Conservation (phyloP, 2,888 invertebrate genomes). For the Brachycybe producta region DNA sequence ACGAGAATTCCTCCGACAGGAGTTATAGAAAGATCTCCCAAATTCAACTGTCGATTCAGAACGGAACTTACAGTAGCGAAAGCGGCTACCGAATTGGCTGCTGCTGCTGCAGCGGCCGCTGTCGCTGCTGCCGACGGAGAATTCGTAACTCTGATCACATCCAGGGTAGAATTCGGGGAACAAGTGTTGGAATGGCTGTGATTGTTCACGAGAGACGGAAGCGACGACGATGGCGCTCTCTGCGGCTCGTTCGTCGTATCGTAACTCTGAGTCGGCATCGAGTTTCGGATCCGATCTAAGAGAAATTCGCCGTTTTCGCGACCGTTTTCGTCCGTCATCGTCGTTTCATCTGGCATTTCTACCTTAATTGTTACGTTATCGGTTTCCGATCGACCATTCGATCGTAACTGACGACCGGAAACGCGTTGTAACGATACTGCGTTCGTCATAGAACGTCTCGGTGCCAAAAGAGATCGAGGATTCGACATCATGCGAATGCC, state of each 20-base stretch:
- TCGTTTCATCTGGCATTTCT: conserved; percentile 3
- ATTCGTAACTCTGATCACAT: conserved; percentile 5
- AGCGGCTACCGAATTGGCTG: neutral
- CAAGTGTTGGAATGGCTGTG: conserved; percentile 10
- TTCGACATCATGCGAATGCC: too few species aligned
- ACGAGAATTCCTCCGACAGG: conserved; percentile 34
- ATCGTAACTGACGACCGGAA: neutral
- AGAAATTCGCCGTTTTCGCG: conserved; percentile 1
- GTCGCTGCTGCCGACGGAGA: neutral
- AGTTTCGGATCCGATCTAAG: too few species aligned
- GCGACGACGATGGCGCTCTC: neutral
- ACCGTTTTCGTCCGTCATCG: neutral
- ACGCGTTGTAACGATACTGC: neutral
- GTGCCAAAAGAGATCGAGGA: too few species aligned
- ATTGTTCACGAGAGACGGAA: too few species aligned
- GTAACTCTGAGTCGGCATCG: too few species aligned
- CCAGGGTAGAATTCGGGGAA: conserved; percentile 11
- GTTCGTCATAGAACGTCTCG: neutral
- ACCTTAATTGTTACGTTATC: neutral
- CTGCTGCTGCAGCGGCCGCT: conserved; percentile 1
- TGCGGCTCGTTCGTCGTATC: neutral
- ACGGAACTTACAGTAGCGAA: neutral
- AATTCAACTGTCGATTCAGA: conserved; percentile 6
- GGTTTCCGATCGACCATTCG: neutral
- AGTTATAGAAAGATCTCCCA: conserved; percentile 9